Base-by-base conservation (phyloP, 2,113 vertebrate species). In the Bostrychus sinensis region DNA sequence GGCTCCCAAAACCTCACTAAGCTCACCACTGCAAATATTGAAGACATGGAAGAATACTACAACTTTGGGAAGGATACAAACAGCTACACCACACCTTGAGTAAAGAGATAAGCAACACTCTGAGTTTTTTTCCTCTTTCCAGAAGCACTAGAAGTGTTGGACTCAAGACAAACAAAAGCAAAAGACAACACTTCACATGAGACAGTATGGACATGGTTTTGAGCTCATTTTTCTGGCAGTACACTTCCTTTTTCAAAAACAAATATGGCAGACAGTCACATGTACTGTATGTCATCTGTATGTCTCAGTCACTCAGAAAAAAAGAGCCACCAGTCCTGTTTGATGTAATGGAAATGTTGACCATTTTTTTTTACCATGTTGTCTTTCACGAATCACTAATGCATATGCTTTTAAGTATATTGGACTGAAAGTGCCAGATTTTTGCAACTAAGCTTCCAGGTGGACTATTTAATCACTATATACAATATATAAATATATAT, bases 11-110 rank as follows among this genome's bases (percentile, higher is more conserved):
- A 93, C 85, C 54, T 94, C n/a, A 71, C 94, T 0, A 93, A 93
- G 30, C 93, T 98, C 83, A 89, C 94, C 0, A 95, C 95, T 38
- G 96, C 96, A 67, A 93, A 95, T 91, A 95, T 98, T 92, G 95
- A 96, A 58, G 96, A 98, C 80, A 91, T 91, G 83, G 96, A 98
- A 91, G 95, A 95, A 17, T 98, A 97, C 80, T 98, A 98, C 89
- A 95, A 94, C 57, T 93, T 93, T 48, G 91, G 89, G 65, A 93
- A 93, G 70, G 91, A 93, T 62, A 85, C 91, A 12, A 86, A 74
- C 75, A 90, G 76, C 83, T 93, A 93, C 76, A 68, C 78, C 14
- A 87, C 91, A 45, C 88, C 86, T 13, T 93, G 87, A 93, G 76
- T 7, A 32, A 32, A 7, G 45, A 65, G 26, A 78, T 57, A 28